phyloP scores from a whole-genome alignment of 2,888 invertebrate species.

The Idaea straminata region DNA sequence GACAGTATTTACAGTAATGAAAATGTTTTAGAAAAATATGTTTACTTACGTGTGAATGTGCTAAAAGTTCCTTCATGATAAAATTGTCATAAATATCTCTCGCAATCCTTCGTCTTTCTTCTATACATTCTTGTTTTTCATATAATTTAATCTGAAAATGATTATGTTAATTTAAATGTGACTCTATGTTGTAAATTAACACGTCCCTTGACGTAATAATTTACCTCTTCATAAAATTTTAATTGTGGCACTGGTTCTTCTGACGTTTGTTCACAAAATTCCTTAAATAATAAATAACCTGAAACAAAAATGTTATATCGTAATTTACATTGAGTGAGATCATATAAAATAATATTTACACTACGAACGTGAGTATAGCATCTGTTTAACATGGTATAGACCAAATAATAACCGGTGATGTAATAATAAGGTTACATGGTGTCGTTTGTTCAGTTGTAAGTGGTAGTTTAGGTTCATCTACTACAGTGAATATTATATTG shows the following conservation, averaged over 20 bases:
- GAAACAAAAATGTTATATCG: conserved; percentile 69
- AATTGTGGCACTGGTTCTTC: conserved; percentile 98
- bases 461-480: not conserved
- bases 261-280: conserved; percentile 97
- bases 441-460: conserved; percentile 10
- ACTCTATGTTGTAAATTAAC: not conserved
- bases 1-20: not conserved
- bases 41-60: conserved; percentile 97
- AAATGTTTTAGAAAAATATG: conserved; percentile 2
- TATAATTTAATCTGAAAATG: conserved; percentile 96
- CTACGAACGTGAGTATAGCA: conserved; percentile 20
- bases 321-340: conserved; percentile 14
- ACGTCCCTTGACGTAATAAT: conserved; percentile 10
- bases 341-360: conserved; percentile 23
- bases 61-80: conserved; percentile 99
- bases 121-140: conserved; percentile 98
- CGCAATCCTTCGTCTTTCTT: conserved; percentile 96
- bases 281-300: conserved; percentile 99
- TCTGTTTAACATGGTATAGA: conserved; percentile 25
- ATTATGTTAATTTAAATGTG: conserved; percentile 21
- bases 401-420: conserved; percentile 24
- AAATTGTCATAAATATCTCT: conserved; percentile 99
- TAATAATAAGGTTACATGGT: conserved; percentile 11
- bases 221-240: conserved; percentile 99
- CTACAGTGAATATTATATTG: not conserved